Conservation (phyloP, 2,888 invertebrate species). For the Chouioia cunea region DNA sequence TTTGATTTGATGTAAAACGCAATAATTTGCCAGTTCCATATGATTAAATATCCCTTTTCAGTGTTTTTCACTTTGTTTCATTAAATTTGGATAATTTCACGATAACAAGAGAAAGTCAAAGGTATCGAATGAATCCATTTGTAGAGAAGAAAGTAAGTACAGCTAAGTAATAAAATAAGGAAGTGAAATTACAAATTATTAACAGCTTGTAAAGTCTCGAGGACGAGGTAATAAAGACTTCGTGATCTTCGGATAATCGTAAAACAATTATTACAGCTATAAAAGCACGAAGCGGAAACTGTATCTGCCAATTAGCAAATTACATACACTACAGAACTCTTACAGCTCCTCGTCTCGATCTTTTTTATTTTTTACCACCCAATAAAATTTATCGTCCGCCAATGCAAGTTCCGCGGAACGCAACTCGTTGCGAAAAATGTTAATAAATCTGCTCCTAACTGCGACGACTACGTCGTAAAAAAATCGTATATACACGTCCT, state of each 20-base stretch:
- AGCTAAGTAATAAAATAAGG: background rate
- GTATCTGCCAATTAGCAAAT: constrained; percentile 32
- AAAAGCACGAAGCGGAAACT: constrained; percentile 7
- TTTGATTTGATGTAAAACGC: no score
- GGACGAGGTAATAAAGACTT: constrained; percentile 11
- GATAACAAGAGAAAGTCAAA: no score
- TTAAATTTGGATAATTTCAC: no score
- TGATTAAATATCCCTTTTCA: no score
- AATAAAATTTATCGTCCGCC: constrained; percentile 18
- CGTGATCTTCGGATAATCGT: constrained; percentile 20
- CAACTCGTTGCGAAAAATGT: constrained; percentile 28
- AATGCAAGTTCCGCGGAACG: background rate
- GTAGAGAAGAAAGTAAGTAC: background rate
- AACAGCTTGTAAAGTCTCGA: constrained; percentile 23
- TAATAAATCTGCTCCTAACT: constrained; percentile 36
- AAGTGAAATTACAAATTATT: constrained; percentile 17
- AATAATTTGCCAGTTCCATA: no score
- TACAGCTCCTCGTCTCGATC: no score
- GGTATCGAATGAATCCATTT: no score
- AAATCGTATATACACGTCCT: constrained; percentile 33
- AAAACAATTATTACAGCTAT: constrained; percentile 39
- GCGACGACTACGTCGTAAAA: constrained; percentile 4
- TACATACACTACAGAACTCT: background rate
- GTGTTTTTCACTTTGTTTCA: no score
- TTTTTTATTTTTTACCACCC: constrained; percentile 8